phyloP scores from a whole-genome alignment of 2,888 invertebrate species.

The Pammene aurita region DNA sequence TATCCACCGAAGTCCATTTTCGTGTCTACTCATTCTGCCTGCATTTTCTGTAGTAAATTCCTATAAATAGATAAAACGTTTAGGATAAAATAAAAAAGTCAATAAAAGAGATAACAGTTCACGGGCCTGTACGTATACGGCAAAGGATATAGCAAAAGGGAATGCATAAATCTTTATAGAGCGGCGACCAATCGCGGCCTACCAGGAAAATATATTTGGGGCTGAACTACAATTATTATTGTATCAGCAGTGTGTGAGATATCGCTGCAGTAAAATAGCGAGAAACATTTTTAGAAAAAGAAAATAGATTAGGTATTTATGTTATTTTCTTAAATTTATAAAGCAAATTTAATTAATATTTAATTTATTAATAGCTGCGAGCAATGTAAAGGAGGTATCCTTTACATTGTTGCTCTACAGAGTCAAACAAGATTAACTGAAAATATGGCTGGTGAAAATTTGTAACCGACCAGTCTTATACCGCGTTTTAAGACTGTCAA shows the following conservation, averaged over 20 bases:
- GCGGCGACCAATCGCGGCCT: conserved; percentile 11
- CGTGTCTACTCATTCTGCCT: neutral
- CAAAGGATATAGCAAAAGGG: conserved; percentile 9
- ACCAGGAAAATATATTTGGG: conserved; percentile 26
- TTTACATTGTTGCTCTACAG: too few relatives aligned
- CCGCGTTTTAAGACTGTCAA: too few relatives aligned
- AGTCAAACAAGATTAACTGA: too few relatives aligned
- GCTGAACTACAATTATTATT: conserved; percentile 20
- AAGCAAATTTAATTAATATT: too few relatives aligned
- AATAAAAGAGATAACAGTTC: conserved; percentile 28
- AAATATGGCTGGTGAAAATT: too few relatives aligned
- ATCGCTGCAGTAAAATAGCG: conserved; percentile 1
- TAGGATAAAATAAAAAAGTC: conserved; percentile 27
- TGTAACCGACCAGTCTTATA: too few relatives aligned
- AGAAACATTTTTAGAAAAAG: neutral
- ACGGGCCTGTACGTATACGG: conserved; percentile 14
- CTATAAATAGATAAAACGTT: conserved; percentile 15
- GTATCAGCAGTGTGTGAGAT: conserved; percentile 2
- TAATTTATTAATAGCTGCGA: too few relatives aligned
- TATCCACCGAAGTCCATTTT: neutral
- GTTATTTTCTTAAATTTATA: too few relatives aligned
- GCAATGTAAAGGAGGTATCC: too few relatives aligned
- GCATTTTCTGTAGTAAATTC: neutral
- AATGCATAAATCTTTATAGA: conserved; percentile 39
- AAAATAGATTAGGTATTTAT: too few relatives aligned